Evolutionary conservation across 2,797 vertebrate species (phyloP).

Genomic region (Lacerta viridis): DNA sequence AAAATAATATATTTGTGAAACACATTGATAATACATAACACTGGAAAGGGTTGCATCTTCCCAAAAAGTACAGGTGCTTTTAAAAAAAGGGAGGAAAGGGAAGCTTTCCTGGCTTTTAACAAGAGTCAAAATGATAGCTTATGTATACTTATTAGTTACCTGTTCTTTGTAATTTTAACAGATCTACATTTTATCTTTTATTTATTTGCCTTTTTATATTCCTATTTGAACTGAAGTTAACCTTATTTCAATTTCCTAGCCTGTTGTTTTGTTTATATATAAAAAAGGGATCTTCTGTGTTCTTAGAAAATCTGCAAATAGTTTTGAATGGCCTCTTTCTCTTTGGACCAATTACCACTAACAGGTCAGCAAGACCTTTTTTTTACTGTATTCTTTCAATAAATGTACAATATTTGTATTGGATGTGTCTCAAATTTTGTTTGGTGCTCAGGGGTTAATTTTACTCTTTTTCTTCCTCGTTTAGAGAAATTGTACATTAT

Average conservation of each 20-base stretch:
- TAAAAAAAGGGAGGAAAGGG: conserved; percentile 40
- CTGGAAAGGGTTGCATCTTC: conserved; percentile 82
- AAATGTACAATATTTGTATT: conserved; percentile 85
- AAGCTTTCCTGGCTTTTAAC: conserved; percentile 70
- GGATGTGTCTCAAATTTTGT: conserved; percentile 60
- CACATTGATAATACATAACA: conserved; percentile 73
- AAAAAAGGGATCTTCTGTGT: conserved; percentile 59
- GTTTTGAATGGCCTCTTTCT: conserved; percentile 70
- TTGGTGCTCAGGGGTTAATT: conserved; percentile 51
- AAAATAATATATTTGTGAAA: conserved; percentile 84
- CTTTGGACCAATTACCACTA: conserved; percentile 78
- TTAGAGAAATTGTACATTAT: conserved; percentile 48
- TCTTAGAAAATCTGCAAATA: conserved; percentile 70
- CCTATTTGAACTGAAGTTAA: conserved; percentile 75
- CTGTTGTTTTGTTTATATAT: conserved; percentile 34
- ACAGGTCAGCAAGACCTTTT: conserved; percentile 73
- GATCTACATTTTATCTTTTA: conserved; percentile 80
- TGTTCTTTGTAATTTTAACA: conserved; percentile 75
- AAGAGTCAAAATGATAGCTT: conserved; percentile 65
- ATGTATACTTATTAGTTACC: conserved; percentile 60
- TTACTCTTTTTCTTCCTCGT: conserved; percentile 50
- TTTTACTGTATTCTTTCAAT: conserved; percentile 86
- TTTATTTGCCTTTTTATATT: conserved; percentile 81
- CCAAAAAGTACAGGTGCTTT: conserved; percentile 69
- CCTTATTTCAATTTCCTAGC: conserved; percentile 71